phyloP scores from a whole-genome alignment of 2,113 vertebrate species.

The Xiphophorus hellerii region DNA sequence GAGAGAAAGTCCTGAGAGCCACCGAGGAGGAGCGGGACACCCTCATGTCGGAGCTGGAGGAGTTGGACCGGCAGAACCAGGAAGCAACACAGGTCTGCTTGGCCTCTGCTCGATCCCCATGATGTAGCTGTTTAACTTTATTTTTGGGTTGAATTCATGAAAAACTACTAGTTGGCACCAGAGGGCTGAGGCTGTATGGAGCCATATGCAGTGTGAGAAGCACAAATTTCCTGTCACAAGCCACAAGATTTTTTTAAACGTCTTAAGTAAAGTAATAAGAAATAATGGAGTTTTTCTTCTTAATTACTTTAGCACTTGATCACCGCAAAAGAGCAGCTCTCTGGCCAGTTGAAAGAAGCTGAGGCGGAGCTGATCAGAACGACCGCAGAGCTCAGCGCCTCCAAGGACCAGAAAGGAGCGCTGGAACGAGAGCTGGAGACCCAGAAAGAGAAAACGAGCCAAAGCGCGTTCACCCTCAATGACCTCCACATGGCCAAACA shows the following conservation, averaged over 20 bases:
- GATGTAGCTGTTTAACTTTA: neutral
- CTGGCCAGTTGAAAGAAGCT: conserved; percentile 81
- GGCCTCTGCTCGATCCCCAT: neutral
- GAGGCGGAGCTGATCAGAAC: conserved; percentile 76
- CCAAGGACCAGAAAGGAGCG: conserved; percentile 78
- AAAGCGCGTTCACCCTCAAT: conserved; percentile 84
- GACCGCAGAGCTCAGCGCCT: conserved; percentile 77
- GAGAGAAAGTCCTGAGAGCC: conserved; percentile 80
- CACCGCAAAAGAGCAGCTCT: conserved; percentile 89
- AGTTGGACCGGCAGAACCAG: conserved; percentile 93
- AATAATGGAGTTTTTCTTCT: neutral
- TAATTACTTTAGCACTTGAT: conserved; percentile 86
- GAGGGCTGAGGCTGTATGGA: too few relatives aligned
- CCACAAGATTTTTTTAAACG: too few relatives aligned
- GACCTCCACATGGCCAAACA: conserved; percentile 87
- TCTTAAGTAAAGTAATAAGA: neutral
- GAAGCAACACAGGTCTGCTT: conserved; percentile 90
- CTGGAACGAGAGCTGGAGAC: conserved; percentile 80
- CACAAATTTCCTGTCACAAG: neutral
- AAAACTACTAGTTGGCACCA: too few relatives aligned
- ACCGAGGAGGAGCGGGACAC: conserved; percentile 83
- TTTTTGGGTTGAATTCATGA: too few relatives aligned
- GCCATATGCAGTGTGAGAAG: neutral
- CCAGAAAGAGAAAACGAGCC: conserved; percentile 84
- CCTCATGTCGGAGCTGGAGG: conserved; percentile 87